Evolutionary conservation across 2,888 invertebrate genomes (phyloP).

Genomic region (Thelaira solivaga): DNA sequence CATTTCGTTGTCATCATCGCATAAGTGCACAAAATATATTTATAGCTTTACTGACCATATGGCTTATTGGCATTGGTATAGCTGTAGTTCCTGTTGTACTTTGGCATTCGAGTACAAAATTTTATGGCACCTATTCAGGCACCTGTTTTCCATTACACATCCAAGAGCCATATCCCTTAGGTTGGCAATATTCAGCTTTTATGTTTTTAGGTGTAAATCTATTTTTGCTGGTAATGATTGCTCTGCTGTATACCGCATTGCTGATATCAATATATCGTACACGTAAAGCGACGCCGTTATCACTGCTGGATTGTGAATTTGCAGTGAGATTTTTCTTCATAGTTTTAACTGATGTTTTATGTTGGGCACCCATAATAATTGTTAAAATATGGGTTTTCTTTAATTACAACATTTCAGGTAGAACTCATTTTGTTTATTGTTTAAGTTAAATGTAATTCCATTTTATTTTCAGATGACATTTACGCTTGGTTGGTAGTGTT

Average conservation of each 20-base stretch:
- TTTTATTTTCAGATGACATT: slow-evolving; percentile 78
- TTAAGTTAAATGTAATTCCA: slow-evolving; percentile 6
- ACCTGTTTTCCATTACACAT: slow-evolving; percentile 85
- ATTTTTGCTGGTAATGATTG: slow-evolving; percentile 79
- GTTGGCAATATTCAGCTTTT: slow-evolving; percentile 85
- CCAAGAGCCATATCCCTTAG: slow-evolving; percentile 81
- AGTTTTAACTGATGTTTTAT: slow-evolving; percentile 83
- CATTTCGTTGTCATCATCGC: slow-evolving; percentile 79
- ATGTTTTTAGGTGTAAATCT: slow-evolving; percentile 83
- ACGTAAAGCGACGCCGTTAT: slow-evolving; percentile 80
- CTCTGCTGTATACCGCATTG: slow-evolving; percentile 80
- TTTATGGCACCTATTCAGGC: slow-evolving; percentile 82
- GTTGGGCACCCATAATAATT: slow-evolving; percentile 84
- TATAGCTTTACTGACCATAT: slow-evolving; percentile 79
- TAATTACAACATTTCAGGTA: slow-evolving; percentile 79
- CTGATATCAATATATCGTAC: slow-evolving; percentile 82
- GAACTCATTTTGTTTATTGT: not conserved
- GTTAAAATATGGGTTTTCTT: slow-evolving; percentile 81
- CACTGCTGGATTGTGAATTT: slow-evolving; percentile 81
- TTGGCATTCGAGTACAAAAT: slow-evolving; percentile 80
- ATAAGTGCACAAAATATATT: slow-evolving; percentile 79
- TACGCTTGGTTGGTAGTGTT: slow-evolving; percentile 84
- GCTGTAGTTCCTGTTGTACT: slow-evolving; percentile 82
- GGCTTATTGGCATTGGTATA: slow-evolving; percentile 80
- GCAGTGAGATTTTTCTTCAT: slow-evolving; percentile 83